Base-by-base conservation (phyloP, 2,888 invertebrate species). In the Pheosia gnoma region DNA sequence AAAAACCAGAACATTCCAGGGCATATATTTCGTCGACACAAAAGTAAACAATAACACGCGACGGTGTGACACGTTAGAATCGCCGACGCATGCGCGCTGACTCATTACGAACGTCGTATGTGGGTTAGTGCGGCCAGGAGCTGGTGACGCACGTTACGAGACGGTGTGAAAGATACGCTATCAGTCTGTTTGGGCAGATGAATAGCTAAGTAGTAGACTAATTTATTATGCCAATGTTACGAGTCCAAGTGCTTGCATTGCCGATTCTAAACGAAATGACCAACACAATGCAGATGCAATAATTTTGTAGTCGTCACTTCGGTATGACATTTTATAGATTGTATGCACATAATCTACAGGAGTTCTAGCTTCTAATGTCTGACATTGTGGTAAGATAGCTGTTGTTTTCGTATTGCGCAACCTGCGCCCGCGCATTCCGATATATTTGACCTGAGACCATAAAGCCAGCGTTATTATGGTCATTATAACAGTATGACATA, bases 51-150 rank as follows among this genome's bases (percentile, higher is more conserved):
- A 53, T 53, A 53, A 53, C 55, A 39, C 39, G 55, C 38, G 39
- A 5, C 55, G 55, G 55, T 55, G 55, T 55, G 55, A 55, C 55
- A n/a, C 13, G 39, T 36, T 49, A 25, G 51, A 51, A 51, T 51
- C 25, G 53, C 8, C 10, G 53, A 8, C 37, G 36, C 9, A 36
- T 13, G 52, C 52, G 52, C 52, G 8, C 52, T 53, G 52, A 53
- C 36, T 53, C 25, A 53, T 9, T 47, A 7, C 10, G 47, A 4
- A 5, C 47, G 11, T 47, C 41, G 51, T 53, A 53, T 36, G 52
- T 53, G 4, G 8, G 37, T 53, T 53, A 53, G 52, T 53, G 7
- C 52, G 52, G 9, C 37, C 52, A 25, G 25, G 2, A 25, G 53
- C 9, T 25, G 13, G 4, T 36, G 53, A 37, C n/a, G 36, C 36